Percentiles rank a stretch among this genome's conserved stretches.
phyloP scores from a whole-genome alignment of 2,113 vertebrate genomes.

The Ornithorhynchus anatinus region DNA sequence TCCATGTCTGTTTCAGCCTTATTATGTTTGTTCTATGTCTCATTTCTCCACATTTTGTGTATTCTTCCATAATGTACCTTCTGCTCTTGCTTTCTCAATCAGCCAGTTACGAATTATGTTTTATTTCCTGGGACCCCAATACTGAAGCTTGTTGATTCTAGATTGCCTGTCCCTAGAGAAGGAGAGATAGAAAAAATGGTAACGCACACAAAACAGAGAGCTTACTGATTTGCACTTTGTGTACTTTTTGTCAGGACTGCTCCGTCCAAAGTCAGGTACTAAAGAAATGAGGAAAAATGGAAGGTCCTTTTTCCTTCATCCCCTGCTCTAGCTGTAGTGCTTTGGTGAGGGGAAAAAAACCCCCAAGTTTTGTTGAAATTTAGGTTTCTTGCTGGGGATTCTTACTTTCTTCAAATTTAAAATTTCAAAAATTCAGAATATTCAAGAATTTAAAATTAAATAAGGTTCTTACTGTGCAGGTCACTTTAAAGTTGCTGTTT shows the following conservation, averaged over 20 bases:
- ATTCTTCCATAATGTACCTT: slow-evolving; percentile 14
- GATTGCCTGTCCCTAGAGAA: slow-evolving; percentile 58
- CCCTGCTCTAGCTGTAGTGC: slow-evolving; percentile 20
- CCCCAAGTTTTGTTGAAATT: slow-evolving; percentile 29
- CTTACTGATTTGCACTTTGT: no score
- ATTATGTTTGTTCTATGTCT: slow-evolving; percentile 4
- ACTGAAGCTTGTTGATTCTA: slow-evolving; percentile 30
- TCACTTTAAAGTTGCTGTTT: slow-evolving; percentile 36
- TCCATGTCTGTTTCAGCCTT: background rate
- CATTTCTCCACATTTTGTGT: background rate
- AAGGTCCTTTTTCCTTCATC: no score
- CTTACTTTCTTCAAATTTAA: slow-evolving; percentile 16
- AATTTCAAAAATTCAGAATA: slow-evolving; percentile 34
- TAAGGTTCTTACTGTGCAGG: slow-evolving; percentile 23
- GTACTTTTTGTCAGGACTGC: no score
- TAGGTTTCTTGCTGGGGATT: slow-evolving; percentile 21
- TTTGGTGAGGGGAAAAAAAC: slow-evolving; percentile 41
- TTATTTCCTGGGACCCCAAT: slow-evolving; percentile 21
- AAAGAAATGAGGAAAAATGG: no score
- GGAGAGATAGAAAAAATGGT: slow-evolving; percentile 59
- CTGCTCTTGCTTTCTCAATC: background rate
- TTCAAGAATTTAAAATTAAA: slow-evolving; percentile 24
- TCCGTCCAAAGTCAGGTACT: no score
- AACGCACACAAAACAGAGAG: background rate
- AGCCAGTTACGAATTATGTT: slow-evolving; percentile 11